A percentile compares a stretch with the other conserved stretches of the same genome.
Evolutionary conservation across 2,888 invertebrate species (phyloP).

Genomic region (Coremacera marginata): DNA sequence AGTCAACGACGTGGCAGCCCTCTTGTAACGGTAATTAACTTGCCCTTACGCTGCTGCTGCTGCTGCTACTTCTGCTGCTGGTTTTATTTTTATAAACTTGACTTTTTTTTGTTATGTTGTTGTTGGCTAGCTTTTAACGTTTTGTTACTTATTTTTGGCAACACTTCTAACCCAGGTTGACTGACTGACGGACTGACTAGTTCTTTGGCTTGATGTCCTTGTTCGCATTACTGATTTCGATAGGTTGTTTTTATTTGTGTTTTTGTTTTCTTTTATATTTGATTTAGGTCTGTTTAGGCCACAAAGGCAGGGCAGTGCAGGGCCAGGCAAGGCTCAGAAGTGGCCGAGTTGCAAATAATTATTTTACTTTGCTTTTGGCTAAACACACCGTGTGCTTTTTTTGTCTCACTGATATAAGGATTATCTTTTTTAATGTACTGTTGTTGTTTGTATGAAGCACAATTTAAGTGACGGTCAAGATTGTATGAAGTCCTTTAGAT

Average conservation of each 20-base stretch:
- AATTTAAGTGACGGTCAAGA: no score
- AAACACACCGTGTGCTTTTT: no score
- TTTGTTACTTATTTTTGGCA: conserved; percentile 17
- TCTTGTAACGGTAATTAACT: conserved; percentile 32
- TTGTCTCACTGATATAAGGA: no score
- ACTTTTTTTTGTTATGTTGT: neutral
- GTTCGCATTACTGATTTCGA: neutral
- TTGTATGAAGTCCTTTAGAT: no score
- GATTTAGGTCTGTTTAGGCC: neutral
- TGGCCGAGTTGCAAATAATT: no score
- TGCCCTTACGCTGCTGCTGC: conserved; percentile 2
- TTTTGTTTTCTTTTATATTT: neutral
- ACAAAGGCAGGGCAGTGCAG: no score
- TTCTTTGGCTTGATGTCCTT: neutral
- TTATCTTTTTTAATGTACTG: no score
- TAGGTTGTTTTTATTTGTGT: neutral
- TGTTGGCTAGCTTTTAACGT: neutral
- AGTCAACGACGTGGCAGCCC: conserved; percentile 19
- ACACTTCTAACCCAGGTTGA: neutral
- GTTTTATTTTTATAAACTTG: neutral
- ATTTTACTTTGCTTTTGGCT: no score
- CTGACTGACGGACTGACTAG: neutral
- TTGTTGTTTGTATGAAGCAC: no score
- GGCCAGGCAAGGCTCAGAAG: no score
- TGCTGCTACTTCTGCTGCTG: neutral